Percentiles rank a stretch among this genome's conserved stretches.
These are phyloP conservation scores for Aplidium turbinatum DNA, from an alignment of 23 tunicate genomes.

Conservation along the genomic window DNA sequence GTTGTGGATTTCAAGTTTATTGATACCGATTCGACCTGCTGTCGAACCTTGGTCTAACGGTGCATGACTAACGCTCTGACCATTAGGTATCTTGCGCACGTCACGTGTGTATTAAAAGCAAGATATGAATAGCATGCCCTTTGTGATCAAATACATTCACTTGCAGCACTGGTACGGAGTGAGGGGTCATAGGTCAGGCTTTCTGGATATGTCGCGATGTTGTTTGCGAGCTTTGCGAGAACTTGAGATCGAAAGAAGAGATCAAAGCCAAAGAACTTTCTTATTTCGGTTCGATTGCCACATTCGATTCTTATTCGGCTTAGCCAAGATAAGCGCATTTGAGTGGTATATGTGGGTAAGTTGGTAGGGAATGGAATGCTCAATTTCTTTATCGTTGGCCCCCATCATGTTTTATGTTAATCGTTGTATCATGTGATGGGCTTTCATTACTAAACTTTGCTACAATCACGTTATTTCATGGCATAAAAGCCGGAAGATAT, in stretches of 20 bases:
- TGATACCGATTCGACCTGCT: too few relatives aligned
- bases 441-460: too few relatives aligned
- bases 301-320: constrained; percentile 29
- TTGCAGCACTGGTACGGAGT: constrained; percentile 69
- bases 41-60: too few relatives aligned
- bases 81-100: too few relatives aligned
- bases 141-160: not conserved
- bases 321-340: constrained; percentile 30
- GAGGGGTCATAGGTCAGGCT: constrained; percentile 74
- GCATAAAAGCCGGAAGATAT: too few relatives aligned
- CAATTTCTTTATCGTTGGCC: too few relatives aligned
- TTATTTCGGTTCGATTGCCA: not conserved
- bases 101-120: too few relatives aligned
- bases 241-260: constrained; percentile 16
- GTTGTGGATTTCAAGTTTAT: too few relatives aligned
- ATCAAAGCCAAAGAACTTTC: not conserved
- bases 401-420: too few relatives aligned
- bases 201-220: constrained; percentile 87
- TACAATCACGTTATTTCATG: too few relatives aligned
- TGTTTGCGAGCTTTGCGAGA: constrained; percentile 71
- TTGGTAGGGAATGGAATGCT: not conserved
- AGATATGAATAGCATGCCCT: not conserved
- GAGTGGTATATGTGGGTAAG: constrained; percentile 70
- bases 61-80: too few relatives aligned
- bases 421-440: too few relatives aligned